phyloP scores from a whole-genome alignment of 1,140 invertebrate genomes.

The Camponotus floridanus region DNA sequence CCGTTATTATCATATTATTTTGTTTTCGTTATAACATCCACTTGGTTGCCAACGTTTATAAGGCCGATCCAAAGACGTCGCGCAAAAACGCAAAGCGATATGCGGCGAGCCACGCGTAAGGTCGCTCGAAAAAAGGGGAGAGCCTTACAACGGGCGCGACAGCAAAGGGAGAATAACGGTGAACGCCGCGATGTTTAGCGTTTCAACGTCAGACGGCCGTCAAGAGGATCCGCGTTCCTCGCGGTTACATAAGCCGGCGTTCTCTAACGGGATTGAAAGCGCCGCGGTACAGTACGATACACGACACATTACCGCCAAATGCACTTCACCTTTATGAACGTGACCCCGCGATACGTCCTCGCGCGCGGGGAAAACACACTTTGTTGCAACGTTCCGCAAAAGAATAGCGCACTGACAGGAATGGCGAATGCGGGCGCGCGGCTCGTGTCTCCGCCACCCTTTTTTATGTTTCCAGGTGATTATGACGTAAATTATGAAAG shows the following conservation, averaged over 20 bases:
- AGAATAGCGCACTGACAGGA: conserved; percentile 60
- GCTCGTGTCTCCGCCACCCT: conserved; percentile 52
- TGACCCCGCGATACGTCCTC: conserved; percentile 63
- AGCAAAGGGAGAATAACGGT: conserved; percentile 70
- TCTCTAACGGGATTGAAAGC: conserved; percentile 74
- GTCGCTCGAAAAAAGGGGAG: conserved; percentile 3
- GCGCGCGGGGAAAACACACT: conserved; percentile 38
- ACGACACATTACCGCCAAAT: conserved; percentile 80
- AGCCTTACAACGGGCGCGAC: conserved; percentile 15
- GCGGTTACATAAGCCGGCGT: conserved; percentile 63
- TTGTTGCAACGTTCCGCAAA: conserved; percentile 68
- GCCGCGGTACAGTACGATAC: conserved; percentile 71
- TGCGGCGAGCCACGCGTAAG: conserved; percentile 41
- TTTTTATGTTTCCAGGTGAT: conserved; percentile 79
- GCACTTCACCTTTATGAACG: conserved; percentile 68
- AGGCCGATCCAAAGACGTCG: conserved; percentile 55
- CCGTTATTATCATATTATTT: neutral
- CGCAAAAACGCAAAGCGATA: conserved; percentile 48
- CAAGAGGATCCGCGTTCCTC: conserved; percentile 55
- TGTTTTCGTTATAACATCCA: neutral
- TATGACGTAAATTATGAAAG: conserved; percentile 83
- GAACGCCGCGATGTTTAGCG: conserved; percentile 75
- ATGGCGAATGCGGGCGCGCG: conserved; percentile 25
- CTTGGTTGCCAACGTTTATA: neutral
- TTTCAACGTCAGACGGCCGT: conserved; percentile 62